phyloP scores from a whole-genome alignment of 2,113 vertebrate genomes.

The Myiopsitta monachus region DNA sequence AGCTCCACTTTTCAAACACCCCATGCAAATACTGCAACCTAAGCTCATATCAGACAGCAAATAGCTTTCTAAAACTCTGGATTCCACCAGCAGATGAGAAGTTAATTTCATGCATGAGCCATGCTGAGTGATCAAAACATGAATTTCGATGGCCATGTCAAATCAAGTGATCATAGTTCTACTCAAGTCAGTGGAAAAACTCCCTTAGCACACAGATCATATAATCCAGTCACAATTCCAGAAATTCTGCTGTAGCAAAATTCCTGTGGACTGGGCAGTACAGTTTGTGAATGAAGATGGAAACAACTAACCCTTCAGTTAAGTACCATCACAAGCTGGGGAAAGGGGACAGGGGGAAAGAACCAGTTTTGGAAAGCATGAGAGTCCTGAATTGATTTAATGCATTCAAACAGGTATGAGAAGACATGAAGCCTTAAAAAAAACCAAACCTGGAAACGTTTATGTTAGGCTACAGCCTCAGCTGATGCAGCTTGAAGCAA shows the following conservation, averaged over 20 bases:
- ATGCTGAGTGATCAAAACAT: background rate
- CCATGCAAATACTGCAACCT: background rate
- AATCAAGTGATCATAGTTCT: background rate
- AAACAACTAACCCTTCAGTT: background rate
- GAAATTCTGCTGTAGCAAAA: background rate
- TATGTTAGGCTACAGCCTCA: background rate
- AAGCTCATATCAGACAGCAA: rapidly evolving
- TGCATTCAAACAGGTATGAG: background rate
- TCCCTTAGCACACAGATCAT: background rate
- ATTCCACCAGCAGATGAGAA: background rate
- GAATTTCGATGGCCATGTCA: background rate
- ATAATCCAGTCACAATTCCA: background rate
- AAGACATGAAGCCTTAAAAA: background rate
- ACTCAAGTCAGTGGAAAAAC: background rate
- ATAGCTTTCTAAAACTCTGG: background rate
- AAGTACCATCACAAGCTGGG: background rate
- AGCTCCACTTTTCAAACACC: background rate
- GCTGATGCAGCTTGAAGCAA: background rate
- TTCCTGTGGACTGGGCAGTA: background rate
- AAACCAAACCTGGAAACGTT: rapidly evolving
- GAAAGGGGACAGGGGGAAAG: background rate
- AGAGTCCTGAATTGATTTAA: background rate
- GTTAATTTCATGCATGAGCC: background rate
- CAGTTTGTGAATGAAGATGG: background rate
- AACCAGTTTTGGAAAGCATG: background rate